phyloP scores from a whole-genome alignment of 2,888 invertebrate genomes.

The Cataglyphis altisquamis region DNA sequence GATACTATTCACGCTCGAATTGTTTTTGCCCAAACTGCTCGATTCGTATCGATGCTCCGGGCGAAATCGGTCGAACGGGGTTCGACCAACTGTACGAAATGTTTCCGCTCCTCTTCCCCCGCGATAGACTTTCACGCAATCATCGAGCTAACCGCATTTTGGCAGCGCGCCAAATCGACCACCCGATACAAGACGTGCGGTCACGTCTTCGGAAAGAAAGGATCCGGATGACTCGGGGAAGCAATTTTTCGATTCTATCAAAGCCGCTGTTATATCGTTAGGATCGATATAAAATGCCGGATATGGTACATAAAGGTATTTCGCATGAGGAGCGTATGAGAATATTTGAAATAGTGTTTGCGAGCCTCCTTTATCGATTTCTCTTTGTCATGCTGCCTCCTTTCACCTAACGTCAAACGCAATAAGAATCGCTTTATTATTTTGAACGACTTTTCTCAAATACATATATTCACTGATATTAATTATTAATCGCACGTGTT shows the following conservation, averaged over 20 bases:
- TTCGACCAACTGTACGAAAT: background rate
- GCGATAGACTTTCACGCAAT: slow-evolving; percentile 26
- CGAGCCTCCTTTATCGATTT: slow-evolving; percentile 19
- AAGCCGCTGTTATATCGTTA: slow-evolving; percentile 20
- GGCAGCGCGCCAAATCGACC: slow-evolving; percentile 69
- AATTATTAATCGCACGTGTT: background rate
- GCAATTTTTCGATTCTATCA: slow-evolving; percentile 29
- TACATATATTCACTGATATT: background rate
- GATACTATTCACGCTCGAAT: background rate
- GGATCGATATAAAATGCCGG: slow-evolving; percentile 37
- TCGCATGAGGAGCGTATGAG: background rate
- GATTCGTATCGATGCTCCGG: background rate
- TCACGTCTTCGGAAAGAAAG: slow-evolving; percentile 23
- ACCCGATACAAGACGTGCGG: slow-evolving; percentile 32
- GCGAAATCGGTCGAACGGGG: background rate
- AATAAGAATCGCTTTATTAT: background rate
- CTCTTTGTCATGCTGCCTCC: background rate
- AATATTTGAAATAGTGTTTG: slow-evolving; percentile 16
- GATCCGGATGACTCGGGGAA: slow-evolving; percentile 19
- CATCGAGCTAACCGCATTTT: slow-evolving; percentile 37
- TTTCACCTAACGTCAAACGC: background rate
- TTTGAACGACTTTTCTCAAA: background rate
- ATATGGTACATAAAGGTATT: slow-evolving; percentile 27
- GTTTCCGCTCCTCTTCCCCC: slow-evolving; percentile 23
- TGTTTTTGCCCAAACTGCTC: background rate